These are phyloP conservation scores for Azorinus chamasolen DNA, from an alignment of 2,888 invertebrate species.

Conservation along the genomic window DNA sequence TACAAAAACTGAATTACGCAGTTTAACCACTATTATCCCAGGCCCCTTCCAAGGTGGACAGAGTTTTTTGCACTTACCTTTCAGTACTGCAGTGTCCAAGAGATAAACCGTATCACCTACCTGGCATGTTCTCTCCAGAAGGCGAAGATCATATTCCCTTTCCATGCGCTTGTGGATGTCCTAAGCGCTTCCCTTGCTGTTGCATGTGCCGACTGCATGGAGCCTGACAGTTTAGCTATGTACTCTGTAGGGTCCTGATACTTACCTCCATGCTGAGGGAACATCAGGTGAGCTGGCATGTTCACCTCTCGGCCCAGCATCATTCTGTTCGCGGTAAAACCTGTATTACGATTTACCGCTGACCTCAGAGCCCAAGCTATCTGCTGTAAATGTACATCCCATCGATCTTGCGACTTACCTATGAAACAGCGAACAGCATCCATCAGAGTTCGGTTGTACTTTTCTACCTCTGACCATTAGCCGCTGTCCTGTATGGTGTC, in stretches of 20 bases:
- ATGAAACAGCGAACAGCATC: constrained; percentile 16
- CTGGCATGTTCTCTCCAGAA: constrained; percentile 12
- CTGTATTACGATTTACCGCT: constrained; percentile 15
- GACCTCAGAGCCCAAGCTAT: constrained; percentile 16
- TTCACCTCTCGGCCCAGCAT: constrained; percentile 21
- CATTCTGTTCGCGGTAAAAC: constrained; percentile 17
- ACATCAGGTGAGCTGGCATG: constrained; percentile 17
- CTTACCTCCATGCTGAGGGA: too few relatives aligned
- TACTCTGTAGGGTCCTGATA: too few relatives aligned
- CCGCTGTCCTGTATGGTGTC: constrained; percentile 6
- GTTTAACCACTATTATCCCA: constrained; percentile 31
- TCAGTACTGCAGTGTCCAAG: constrained; percentile 18
- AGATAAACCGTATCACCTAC: constrained; percentile 39
- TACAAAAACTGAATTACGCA: constrained; percentile 3
- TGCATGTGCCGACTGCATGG: too few relatives aligned
- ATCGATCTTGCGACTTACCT: background rate
- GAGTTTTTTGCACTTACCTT: constrained; percentile 33
- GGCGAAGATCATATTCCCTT: constrained; percentile 31
- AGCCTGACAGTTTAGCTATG: too few relatives aligned
- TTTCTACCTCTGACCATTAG: constrained; percentile 17
- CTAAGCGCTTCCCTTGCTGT: too few relatives aligned
- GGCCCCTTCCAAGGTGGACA: constrained; percentile 50
- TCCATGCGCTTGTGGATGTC: constrained; percentile 14
- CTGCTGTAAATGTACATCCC: constrained; percentile 12
- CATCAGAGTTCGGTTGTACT: constrained; percentile 7